Base-by-base conservation (phyloP, 2,113 vertebrate species). In the Urocitellus parryii region DNA sequence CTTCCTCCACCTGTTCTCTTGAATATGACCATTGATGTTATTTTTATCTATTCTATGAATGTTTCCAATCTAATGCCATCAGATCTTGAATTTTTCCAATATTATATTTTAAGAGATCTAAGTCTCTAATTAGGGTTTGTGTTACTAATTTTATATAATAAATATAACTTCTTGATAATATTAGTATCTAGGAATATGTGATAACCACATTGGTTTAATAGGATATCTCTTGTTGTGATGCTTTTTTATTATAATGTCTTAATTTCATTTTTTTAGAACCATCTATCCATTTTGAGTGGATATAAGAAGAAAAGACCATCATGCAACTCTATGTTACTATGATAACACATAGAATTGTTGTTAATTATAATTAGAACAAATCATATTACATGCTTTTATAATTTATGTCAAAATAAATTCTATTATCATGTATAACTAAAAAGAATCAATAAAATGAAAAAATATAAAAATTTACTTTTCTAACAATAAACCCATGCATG, bases 151-250 rank as follows among this genome's bases (percentile, higher is more conserved):
- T 51, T 61, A 58, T 34, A 61, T 8, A 34, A 2, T 42, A 72
- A 58, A 48, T n/a, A 48, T 32, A 68, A 14, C 37, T 34, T 72
- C 20, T 58, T 58, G 56, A 58, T 24, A 58, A 58, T 58, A 58
- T 24, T 58, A 2, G 22, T 5, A 27, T n/a, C 13, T 22, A 61
- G 1, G 2, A 77, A 7, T 39, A 48, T 20, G 11, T 42, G 3
- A 24, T 37, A 16, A 37, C 16, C 8, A 29, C 0, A 25, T 48
- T 22, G 24, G 2, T 32, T 68, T 2, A 2, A 34, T 29, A 24
- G 58, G 51, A 63, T 80, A 61, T n/a, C 32, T 34, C 4, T 48
- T 65, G 10, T 29, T 73, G 8, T 14, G 37, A 32, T 2, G 51
- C 1, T 39, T 42, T 42, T 72, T 68, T 88, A 68, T 73, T 32